These are phyloP conservation scores for Diuraphis noxia DNA, from an alignment of 1,140 invertebrate species.

Conservation along the genomic window DNA sequence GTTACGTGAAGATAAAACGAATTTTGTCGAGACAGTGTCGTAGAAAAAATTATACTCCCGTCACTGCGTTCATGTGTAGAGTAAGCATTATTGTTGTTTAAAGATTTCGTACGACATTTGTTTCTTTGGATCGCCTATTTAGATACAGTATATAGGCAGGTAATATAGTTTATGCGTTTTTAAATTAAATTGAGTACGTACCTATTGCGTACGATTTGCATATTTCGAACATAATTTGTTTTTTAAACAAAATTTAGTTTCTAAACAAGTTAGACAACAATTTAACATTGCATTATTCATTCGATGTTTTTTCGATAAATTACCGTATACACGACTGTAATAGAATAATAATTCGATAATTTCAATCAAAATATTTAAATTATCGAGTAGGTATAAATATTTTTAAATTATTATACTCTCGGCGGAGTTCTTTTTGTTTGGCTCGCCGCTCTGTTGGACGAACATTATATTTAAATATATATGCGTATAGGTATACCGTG, in stretches of 20 bases:
- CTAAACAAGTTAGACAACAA: neutral
- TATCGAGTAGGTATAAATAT: neutral
- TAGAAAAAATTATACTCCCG: neutral
- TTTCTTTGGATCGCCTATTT: neutral
- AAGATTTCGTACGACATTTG: neutral
- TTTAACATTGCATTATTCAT: neutral
- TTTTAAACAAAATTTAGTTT: neutral
- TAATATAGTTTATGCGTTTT: slow-evolving; percentile 18
- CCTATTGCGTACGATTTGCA: neutral
- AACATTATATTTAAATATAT: neutral
- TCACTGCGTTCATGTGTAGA: neutral
- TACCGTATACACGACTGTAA: neutral
- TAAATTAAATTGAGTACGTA: neutral
- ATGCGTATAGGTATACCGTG: too few relatives aligned
- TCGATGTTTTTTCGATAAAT: neutral
- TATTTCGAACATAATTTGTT: neutral
- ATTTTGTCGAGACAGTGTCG: too few relatives aligned
- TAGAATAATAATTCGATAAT: slow-evolving; percentile 13
- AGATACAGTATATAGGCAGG: neutral
- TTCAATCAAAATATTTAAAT: slow-evolving; percentile 8
- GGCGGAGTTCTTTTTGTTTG: neutral
- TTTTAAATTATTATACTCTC: neutral
- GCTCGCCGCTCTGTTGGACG: neutral
- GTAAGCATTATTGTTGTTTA: neutral
- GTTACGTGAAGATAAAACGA: too few relatives aligned